These are phyloP conservation scores for Ceratosolen fusciceps DNA, from an alignment of 1,140 invertebrate species.

Conservation along the genomic window DNA sequence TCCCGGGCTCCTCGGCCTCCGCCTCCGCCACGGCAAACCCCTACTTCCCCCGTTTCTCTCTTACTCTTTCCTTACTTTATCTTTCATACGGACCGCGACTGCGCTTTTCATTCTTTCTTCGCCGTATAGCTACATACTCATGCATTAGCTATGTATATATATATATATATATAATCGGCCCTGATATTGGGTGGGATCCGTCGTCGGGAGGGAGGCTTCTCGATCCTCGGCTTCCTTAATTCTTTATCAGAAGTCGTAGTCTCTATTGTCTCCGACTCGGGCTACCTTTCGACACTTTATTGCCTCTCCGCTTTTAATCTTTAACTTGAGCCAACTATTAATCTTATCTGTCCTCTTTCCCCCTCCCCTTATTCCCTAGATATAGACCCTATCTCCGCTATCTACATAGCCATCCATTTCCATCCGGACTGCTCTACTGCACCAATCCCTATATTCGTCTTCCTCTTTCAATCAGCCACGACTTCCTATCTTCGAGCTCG, in stretches of 20 bases:
- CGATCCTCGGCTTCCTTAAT: not conserved
- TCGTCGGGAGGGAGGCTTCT: too few species aligned
- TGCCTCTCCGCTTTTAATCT: not conserved
- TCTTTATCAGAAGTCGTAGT: not conserved
- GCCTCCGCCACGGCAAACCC: not conserved
- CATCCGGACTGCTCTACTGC: not conserved
- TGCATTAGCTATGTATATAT: not conserved
- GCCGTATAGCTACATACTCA: not conserved
- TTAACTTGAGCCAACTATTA: not conserved
- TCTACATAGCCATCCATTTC: not conserved
- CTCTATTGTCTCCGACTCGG: not conserved
- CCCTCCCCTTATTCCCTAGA: not conserved
- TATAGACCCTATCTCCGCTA: not conserved
- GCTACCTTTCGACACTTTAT: too few species aligned
- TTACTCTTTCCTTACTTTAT: not conserved
- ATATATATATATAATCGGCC: not conserved
- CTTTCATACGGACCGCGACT: not conserved
- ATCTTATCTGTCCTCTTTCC: not conserved
- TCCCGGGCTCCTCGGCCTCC: too few species aligned
- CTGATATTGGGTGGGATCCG: too few species aligned
- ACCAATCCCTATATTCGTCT: not conserved
- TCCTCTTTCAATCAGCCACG: not conserved
- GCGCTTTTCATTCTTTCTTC: conserved; percentile 15
- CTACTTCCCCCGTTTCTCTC: not conserved
- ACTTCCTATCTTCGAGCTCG: not conserved